Evolutionary conservation across 2,113 vertebrate species (phyloP), one percentile per base, ranked within the genome.

Genomic region (Melospiza melodia): DNA sequence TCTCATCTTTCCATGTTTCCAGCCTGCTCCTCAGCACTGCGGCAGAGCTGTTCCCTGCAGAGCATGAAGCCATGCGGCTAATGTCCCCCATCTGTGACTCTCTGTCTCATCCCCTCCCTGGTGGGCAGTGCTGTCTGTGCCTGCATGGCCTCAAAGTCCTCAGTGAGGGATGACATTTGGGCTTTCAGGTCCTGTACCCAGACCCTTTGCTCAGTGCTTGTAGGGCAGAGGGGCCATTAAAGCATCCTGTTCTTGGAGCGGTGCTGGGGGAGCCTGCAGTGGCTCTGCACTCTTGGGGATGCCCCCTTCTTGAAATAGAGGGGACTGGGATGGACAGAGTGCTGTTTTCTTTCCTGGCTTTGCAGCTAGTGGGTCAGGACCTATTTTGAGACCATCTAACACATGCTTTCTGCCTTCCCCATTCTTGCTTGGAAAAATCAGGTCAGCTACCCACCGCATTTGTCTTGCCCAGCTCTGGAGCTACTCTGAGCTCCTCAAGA

Each of bases 1-100:
- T 80, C 72, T 80, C 8, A 1, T 12, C 88, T 83, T 52, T 39
- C 5, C 2, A 0, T 28, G 57, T 41, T 90, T 62, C 61, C 86
- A 86, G 77, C 39, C 35, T 80, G 76, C 83, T 86, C 75, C 69
- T 91, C 69, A 15, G 67, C 37, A 5, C 66, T 11, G 21, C 21
- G 5, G 73, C 73, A n/a, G 55, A 94, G 80, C 61, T 1, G 82
- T 85, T 91, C 66, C 89, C 93, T 78, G 86, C 24, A 2, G 90
- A 80, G 92, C 76, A 44, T 37, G 80, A 89, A 96, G 86, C 94
- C 90, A 54, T 76, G 87, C 24, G 11, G 75, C 54, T 87, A 72
- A 95, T 65, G 62, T 94, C 92, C 87, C 87, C 90, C 93, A 87
- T 94, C 92, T 96, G 95, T 75, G 93, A 41, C 93, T 87, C 74